A percentile compares a stretch with the other conserved stretches of the same genome.
Evolutionary conservation across 2,888 invertebrate genomes (phyloP).

Genomic region (Cryptocephalus moraei): DNA sequence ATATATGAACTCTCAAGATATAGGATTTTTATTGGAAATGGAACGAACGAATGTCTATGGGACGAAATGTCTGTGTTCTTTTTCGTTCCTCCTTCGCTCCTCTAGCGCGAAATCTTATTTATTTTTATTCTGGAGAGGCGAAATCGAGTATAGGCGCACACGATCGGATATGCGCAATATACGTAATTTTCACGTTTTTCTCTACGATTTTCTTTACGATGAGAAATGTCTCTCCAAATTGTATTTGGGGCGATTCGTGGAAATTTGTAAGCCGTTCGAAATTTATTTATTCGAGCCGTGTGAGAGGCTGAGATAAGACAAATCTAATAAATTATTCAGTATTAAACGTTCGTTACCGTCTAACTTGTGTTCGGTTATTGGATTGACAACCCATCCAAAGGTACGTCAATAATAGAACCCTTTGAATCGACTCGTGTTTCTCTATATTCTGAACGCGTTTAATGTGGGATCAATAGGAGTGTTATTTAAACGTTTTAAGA

Average conservation of each 20-base stretch:
- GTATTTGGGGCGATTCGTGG: neutral
- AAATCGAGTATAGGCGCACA: constrained; percentile 12
- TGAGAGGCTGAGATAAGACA: no score
- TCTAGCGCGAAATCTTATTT: constrained; percentile 10
- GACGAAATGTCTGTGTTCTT: neutral
- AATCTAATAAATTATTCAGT: no score
- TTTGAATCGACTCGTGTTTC: no score
- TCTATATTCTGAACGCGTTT: no score
- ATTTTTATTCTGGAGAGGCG: constrained; percentile 11
- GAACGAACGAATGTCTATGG: constrained; percentile 5
- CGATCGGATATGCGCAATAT: constrained; percentile 10
- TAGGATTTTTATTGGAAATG: constrained; percentile 5
- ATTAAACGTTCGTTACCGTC: no score
- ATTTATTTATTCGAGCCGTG: no score
- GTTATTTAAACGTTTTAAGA: no score
- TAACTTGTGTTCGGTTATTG: no score
- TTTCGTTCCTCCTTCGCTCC: constrained; percentile 3
- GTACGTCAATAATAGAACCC: no score
- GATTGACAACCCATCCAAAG: no score
- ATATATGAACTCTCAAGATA: neutral
- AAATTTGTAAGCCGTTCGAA: no score
- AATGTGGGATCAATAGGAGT: no score
- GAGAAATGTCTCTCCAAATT: neutral
- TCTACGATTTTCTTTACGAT: neutral
- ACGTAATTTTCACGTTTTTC: constrained; percentile 8